A percentile compares a stretch with the other conserved stretches of the same genome.
These are phyloP conservation scores for Mohoua ochrocephala DNA, from an alignment of 2,113 vertebrate species.

Conservation along the genomic window DNA sequence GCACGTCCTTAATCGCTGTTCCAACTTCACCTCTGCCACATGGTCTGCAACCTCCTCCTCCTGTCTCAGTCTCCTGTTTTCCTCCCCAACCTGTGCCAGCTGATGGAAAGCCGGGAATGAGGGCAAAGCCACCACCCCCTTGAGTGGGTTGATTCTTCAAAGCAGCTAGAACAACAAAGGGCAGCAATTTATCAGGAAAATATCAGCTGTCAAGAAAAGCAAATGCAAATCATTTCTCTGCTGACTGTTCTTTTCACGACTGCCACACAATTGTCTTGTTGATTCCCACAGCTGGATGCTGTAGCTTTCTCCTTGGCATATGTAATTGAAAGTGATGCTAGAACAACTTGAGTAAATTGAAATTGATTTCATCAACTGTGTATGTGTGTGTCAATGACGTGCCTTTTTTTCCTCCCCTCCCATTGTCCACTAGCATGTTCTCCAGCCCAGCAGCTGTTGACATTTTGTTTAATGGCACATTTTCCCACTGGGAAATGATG, in stretches of 20 bases:
- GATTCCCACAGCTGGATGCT: slow-evolving; percentile 63
- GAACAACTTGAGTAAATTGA: slow-evolving; percentile 32
- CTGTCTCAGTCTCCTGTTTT: neutral
- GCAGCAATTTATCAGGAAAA: slow-evolving; percentile 62
- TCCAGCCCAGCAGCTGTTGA: slow-evolving; percentile 23
- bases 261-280: slow-evolving; percentile 34
- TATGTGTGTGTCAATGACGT: neutral
- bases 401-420: neutral
- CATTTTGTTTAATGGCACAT: neutral
- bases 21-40: neutral
- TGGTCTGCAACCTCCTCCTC: neutral
- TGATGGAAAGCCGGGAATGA: neutral
- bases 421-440: slow-evolving; percentile 27
- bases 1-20: neutral
- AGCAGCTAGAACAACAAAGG: slow-evolving; percentile 50
- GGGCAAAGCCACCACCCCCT: neutral
- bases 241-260: slow-evolving; percentile 32
- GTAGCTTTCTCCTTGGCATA: slow-evolving; percentile 38
- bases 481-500: slow-evolving; percentile 7
- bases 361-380: slow-evolving; percentile 29
- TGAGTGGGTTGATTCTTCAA: slow-evolving; percentile 32
- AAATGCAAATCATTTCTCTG: slow-evolving; percentile 43
- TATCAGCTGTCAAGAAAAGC: slow-evolving; percentile 58
- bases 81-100: neutral
- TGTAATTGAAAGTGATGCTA: slow-evolving; percentile 23